Evolutionary conservation across 2,797 vertebrate genomes (phyloP).

Genomic region (Synaphobranchus kaupii): DNA sequence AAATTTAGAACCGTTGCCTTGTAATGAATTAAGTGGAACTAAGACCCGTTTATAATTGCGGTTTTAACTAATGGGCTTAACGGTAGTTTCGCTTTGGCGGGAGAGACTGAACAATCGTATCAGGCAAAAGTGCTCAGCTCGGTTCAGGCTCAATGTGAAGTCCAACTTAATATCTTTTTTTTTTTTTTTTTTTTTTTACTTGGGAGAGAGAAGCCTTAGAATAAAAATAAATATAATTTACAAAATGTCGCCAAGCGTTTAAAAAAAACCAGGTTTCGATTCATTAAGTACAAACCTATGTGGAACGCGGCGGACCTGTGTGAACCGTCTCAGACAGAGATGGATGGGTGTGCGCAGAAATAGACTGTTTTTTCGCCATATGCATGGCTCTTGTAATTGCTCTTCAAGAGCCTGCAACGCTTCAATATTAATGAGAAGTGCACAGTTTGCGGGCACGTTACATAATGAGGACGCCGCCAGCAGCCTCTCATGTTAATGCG

Average conservation of each 20-base stretch:
- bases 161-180: background rate
- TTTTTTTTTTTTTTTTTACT: background rate
- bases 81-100: constrained; percentile 10
- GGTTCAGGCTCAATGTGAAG: background rate
- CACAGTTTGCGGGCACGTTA: constrained; percentile 14
- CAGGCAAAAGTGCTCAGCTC: background rate
- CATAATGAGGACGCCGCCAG: constrained; percentile 5
- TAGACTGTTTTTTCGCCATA: constrained; percentile 19
- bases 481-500: background rate
- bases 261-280: constrained; percentile 4
- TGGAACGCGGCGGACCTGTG: background rate
- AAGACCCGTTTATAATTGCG: background rate
- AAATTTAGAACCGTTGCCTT: constrained; percentile 53
- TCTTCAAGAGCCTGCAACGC: constrained; percentile 27
- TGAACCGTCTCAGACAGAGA: constrained; percentile 18
- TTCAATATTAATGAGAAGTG: constrained; percentile 34
- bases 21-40: constrained; percentile 4
- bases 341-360: constrained; percentile 15
- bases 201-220: background rate
- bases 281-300: constrained; percentile 7
- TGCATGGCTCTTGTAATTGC: constrained; percentile 28
- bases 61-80: constrained; percentile 18
- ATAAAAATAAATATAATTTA: constrained; percentile 27
- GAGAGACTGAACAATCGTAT: constrained; percentile 5
- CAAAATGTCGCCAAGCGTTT: constrained; percentile 7